A percentile compares a stretch with the other conserved stretches of the same genome.
These are phyloP conservation scores for Apostichopus californicus DNA, from an alignment of 35 echinoderm and acorn worm species.

Conservation along the genomic window DNA sequence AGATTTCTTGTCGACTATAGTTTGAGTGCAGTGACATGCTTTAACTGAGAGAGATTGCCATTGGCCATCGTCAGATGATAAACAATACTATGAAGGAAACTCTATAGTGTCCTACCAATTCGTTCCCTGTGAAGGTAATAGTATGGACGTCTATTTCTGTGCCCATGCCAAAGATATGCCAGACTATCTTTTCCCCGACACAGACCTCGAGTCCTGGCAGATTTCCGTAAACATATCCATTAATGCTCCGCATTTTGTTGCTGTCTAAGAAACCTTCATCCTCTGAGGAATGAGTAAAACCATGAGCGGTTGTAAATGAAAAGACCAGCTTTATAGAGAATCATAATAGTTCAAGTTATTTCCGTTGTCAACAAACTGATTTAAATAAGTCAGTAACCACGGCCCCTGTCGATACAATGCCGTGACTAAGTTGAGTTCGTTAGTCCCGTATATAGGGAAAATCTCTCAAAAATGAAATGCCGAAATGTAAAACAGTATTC, in stretches of 20 bases:
- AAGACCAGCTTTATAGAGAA: too few relatives aligned
- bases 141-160: conserved; percentile 93
- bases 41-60: too few relatives aligned
- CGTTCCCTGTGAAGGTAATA: conserved; percentile 82
- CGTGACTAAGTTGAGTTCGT: too few relatives aligned
- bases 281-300: conserved; percentile 41
- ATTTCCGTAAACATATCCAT: conserved; percentile 84
- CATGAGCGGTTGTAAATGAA: not conserved
- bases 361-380: too few relatives aligned
- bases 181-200: conserved; percentile 74
- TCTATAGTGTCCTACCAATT: conserved; percentile 63
- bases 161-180: conserved; percentile 87
- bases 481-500: too few relatives aligned
- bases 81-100: not conserved
- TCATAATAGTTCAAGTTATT: too few relatives aligned
- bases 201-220: conserved; percentile 79
- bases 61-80: not conserved
- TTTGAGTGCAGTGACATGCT: too few relatives aligned
- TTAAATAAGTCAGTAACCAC: too few relatives aligned
- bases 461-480: too few relatives aligned
- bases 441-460: too few relatives aligned
- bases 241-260: conserved; percentile 76
- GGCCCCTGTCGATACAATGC: too few relatives aligned
- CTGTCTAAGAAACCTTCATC: conserved; percentile 80
- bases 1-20: too few relatives aligned